phyloP scores from a whole-genome alignment of 1,140 invertebrate species.

The Temnothorax longispinosus region DNA sequence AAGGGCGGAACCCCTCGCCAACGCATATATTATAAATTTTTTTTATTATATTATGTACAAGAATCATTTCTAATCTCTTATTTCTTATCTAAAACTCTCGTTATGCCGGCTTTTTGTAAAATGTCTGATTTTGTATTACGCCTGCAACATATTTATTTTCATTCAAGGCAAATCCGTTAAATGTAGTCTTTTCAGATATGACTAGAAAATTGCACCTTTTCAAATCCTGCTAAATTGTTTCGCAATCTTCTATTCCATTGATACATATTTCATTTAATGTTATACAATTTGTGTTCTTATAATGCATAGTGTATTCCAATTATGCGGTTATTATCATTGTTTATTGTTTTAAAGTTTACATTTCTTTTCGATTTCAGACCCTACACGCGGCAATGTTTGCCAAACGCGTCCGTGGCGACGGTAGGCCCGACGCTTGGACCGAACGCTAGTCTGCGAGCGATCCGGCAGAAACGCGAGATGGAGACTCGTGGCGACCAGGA shows the following conservation, averaged over 20 bases:
- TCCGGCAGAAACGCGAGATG: slow-evolving; percentile 78
- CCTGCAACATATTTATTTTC: not conserved
- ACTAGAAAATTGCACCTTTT: not conserved
- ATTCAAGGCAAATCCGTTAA: not conserved
- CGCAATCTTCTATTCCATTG: not conserved
- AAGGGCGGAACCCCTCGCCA: too few relatives aligned
- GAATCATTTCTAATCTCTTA: too few relatives aligned
- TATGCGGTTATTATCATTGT: not conserved
- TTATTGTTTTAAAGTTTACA: not conserved
- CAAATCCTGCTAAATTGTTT: not conserved
- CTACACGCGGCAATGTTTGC: slow-evolving; percentile 82
- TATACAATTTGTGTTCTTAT: not conserved
- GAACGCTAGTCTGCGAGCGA: slow-evolving; percentile 68
- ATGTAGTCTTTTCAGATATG: not conserved
- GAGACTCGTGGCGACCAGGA: slow-evolving; percentile 81
- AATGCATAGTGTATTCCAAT: not conserved
- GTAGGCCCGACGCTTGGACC: slow-evolving; percentile 79
- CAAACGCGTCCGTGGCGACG: slow-evolving; percentile 79
- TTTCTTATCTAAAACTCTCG: too few relatives aligned
- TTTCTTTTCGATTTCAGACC: slow-evolving; percentile 71
- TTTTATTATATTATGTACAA: too few relatives aligned
- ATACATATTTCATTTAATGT: not conserved
- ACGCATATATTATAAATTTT: too few relatives aligned
- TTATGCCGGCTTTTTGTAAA: too few relatives aligned
- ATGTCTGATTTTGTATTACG: too few relatives aligned